Evolutionary conservation across 2,888 invertebrate genomes (phyloP).

Genomic region (Plutella xylostella): DNA sequence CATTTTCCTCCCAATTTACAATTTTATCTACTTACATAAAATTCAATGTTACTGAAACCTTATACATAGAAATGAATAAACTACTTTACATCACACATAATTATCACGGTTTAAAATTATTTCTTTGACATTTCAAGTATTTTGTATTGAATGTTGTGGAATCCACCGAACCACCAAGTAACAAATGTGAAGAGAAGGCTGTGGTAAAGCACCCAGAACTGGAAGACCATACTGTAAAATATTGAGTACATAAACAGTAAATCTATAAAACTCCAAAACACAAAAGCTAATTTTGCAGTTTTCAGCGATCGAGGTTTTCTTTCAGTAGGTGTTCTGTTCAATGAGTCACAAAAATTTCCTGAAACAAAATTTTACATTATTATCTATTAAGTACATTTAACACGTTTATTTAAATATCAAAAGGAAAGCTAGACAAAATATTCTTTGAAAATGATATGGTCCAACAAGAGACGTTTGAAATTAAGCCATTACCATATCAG

Average conservation of each 20-base stretch:
- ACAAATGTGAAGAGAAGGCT: conserved; percentile 64
- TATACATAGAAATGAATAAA: background rate
- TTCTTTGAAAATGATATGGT: background rate
- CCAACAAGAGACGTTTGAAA: background rate
- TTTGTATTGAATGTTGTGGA: conserved; percentile 70
- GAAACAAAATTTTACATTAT: conserved; percentile 35
- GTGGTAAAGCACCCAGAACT: conserved; percentile 67
- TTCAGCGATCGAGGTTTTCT: conserved; percentile 34
- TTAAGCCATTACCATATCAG: background rate
- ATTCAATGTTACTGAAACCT: background rate
- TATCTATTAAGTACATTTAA: conserved; percentile 13
- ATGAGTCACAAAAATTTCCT: conserved; percentile 38
- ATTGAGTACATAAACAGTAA: conserved; percentile 54
- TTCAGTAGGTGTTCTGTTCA: conserved; percentile 32
- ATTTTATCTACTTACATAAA: background rate
- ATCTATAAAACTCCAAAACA: conserved; percentile 75
- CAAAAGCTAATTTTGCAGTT: conserved; percentile 55
- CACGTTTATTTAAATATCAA: no score
- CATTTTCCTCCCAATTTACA: conserved; percentile 16
- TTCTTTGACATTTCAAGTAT: conserved; percentile 33
- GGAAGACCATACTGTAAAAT: conserved; percentile 48
- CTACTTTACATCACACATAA: background rate
- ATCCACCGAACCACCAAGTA: conserved; percentile 69
- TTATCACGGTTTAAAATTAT: background rate
- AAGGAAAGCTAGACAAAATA: no score